phyloP scores from a whole-genome alignment of 2,113 vertebrate genomes.

The Acrocephalus kingi region DNA sequence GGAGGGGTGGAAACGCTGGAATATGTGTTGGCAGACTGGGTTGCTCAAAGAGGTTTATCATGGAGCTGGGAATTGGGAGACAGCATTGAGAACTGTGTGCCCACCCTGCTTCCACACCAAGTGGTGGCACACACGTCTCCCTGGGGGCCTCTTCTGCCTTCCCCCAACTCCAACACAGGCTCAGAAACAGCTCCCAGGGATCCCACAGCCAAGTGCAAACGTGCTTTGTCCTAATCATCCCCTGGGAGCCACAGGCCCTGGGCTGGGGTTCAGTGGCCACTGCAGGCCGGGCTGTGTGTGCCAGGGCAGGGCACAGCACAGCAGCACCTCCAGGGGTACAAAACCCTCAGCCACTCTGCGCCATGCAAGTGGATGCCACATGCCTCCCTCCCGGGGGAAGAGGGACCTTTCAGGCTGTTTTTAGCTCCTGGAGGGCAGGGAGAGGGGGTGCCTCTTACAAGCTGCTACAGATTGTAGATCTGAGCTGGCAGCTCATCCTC shows the following conservation, averaged over 20 bases:
- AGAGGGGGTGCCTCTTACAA: constrained; percentile 54
- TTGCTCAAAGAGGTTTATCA: neutral
- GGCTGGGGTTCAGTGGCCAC: fast-evolving
- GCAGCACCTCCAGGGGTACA: neutral
- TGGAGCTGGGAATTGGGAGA: neutral
- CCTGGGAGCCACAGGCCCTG: fast-evolving
- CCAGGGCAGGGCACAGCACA: fast-evolving
- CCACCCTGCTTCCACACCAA: fast-evolving
- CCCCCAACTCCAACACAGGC: fast-evolving
- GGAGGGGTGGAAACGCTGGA: neutral
- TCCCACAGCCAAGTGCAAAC: neutral
- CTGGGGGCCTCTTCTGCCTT: neutral
- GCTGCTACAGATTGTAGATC: constrained; percentile 60
- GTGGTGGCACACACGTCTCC: fast-evolving
- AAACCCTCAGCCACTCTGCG: neutral
- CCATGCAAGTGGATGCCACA: neutral
- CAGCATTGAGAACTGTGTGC: fast-evolving
- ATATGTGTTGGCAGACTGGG: fast-evolving
- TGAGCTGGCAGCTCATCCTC: constrained; percentile 65
- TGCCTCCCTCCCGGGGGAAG: neutral
- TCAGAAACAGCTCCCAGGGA: neutral
- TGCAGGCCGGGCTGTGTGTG: fast-evolving
- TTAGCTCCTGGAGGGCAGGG: constrained; percentile 52
- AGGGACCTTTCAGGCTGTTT: constrained; percentile 35
- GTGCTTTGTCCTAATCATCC: fast-evolving